Evolutionary conservation across 35 echinoderm and acorn worm species (phyloP), one percentile per base, ranked within the genome.

Genomic region (Heliocidaris tuberculata): DNA sequence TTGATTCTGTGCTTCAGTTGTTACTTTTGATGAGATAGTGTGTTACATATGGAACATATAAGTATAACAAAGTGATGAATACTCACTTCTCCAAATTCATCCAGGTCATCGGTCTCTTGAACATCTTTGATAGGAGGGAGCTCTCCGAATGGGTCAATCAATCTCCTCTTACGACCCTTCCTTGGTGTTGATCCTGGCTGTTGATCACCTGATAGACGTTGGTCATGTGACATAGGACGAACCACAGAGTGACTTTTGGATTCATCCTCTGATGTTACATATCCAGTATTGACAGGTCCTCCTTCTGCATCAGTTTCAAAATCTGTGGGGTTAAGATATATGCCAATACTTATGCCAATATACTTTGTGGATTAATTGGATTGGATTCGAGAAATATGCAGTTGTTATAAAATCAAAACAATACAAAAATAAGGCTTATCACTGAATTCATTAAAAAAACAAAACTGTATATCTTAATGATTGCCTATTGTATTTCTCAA

Each of bases 91-190:
- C 49, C 16, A 31, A 48, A 59, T 50, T 93, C 90, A 85, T 95
- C 86, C 29, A 30, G 24, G 31, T 95, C 48, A 95, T 59, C 94
- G 9, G 17, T 30, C 94, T 59, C 32, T 50, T 92, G 48, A 6
- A 50, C 11, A 59, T 93, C 50, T 52, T 96, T 96, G 12, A 96
- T 96, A 17, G 71, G 65, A 86, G 95, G 95, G n/a, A 96, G 86
- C 31, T 92, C 95, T 42, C 93, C 95, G 65, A 96, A 96, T 21
- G 95, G 95, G 31, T 96, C 95, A 17, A 92, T 49, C 54, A 85
- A 21, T 32, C 93, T 94, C 50, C 59, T 96, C 86, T 59, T 94
- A 88, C 95, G 60, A n/a, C 49, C 91, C 61, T 94, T 94, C 85
- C 85, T 94, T 4, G 56, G 47, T 13, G 49, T 32, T 42, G 86